phyloP scores from a whole-genome alignment of 2,888 invertebrate genomes.

The Lycaena phlaeas region DNA sequence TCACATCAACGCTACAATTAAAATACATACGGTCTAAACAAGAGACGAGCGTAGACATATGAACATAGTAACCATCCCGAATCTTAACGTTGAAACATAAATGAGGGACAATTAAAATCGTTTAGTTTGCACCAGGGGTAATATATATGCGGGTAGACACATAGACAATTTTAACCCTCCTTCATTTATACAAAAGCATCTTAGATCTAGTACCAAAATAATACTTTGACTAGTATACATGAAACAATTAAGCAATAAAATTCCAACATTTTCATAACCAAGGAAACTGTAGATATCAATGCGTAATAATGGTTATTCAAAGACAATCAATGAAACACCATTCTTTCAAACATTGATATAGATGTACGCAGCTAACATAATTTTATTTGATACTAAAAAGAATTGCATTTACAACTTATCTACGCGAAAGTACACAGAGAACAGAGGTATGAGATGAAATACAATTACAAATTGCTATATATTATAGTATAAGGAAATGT shows the following conservation, averaged over 20 bases:
- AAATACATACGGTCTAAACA: constrained; percentile 16
- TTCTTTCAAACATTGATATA: too few relatives aligned
- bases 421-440: too few relatives aligned
- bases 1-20: constrained; percentile 22
- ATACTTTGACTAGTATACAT: constrained; percentile 52
- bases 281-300: background rate
- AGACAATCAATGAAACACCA: too few relatives aligned
- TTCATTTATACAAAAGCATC: constrained; percentile 17
- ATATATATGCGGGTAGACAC: too few relatives aligned
- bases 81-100: background rate
- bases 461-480: too few relatives aligned
- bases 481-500: background rate
- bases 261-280: background rate
- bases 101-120: background rate
- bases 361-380: too few relatives aligned
- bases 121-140: background rate
- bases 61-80: background rate
- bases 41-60: background rate
- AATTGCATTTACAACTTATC: background rate
- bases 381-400: too few relatives aligned
- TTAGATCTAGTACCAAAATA: constrained; percentile 49
- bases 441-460: too few relatives aligned
- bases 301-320: too few relatives aligned
- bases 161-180: constrained; percentile 13
- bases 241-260: background rate